phyloP scores from a whole-genome alignment of 2,888 invertebrate genomes.

The Cryptus armator region DNA sequence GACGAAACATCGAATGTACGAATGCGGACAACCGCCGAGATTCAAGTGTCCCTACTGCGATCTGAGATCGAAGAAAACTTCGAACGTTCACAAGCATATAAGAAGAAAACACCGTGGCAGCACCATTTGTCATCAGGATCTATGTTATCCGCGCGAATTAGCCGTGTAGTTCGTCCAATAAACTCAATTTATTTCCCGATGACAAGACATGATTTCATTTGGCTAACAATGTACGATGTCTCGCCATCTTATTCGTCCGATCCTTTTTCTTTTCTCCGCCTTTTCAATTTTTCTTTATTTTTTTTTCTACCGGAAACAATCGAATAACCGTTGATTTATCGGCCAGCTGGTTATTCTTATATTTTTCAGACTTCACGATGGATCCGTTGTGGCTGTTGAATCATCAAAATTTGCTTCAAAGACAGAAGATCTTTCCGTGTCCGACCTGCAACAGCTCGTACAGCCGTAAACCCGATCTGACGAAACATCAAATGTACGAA shows the following conservation, averaged over 20 bases:
- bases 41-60: conserved; percentile 83
- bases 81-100: conserved; percentile 78
- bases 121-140: conserved; percentile 74
- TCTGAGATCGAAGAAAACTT: conserved; percentile 74
- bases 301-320: not conserved
- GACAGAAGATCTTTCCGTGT: conserved; percentile 55
- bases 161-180: conserved; percentile 30
- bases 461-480: conserved; percentile 60
- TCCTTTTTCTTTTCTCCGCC: no score
- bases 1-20: conserved; percentile 78
- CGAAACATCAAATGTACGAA: conserved; percentile 78
- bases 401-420: not conserved
- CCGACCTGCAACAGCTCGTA: conserved; percentile 57
- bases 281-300: not conserved
- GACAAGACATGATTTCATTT: conserved; percentile 10
- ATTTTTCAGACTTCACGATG: conserved; percentile 42
- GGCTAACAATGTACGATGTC: not conserved
- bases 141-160: conserved; percentile 57
- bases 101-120: conserved; percentile 74
- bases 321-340: conserved; percentile 11
- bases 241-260: not conserved
- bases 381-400: not conserved
- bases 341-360: conserved; percentile 40
- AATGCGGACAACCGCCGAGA: conserved; percentile 74
- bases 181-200: not conserved